Conservation (phyloP, 2,888 invertebrate genomes). For the Periphyllus acericola region DNA sequence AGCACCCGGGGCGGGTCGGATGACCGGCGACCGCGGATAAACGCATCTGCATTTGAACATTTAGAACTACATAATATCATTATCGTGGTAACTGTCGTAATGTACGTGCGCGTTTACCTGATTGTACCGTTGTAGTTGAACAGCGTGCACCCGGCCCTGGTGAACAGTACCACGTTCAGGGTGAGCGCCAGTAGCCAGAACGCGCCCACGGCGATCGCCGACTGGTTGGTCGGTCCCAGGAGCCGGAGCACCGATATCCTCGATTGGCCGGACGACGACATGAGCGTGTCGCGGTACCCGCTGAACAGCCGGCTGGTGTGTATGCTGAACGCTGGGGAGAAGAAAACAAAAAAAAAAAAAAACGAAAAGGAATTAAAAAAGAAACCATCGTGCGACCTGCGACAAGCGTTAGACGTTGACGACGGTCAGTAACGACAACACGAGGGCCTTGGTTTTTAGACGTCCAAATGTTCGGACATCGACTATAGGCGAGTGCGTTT, state of each 20-base stretch:
- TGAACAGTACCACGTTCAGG: slow-evolving; percentile 70
- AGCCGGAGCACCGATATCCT: slow-evolving; percentile 67
- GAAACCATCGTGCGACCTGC: too few relatives aligned
- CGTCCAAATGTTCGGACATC: too few relatives aligned
- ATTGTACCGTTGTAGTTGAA: background rate
- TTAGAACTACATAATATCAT: too few relatives aligned
- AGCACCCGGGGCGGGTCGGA: too few relatives aligned
- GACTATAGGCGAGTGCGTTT: too few relatives aligned
- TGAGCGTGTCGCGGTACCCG: slow-evolving; percentile 66
- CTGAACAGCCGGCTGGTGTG: slow-evolving; percentile 71
- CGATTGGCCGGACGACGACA: slow-evolving; percentile 65
- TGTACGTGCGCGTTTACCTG: background rate
- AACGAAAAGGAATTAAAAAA: background rate
- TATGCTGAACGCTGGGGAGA: slow-evolving; percentile 71
- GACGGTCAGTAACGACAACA: too few relatives aligned
- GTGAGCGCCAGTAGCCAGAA: slow-evolving; percentile 73
- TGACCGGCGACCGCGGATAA: too few relatives aligned
- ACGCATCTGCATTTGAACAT: too few relatives aligned
- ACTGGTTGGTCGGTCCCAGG: slow-evolving; percentile 67
- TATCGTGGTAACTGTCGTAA: too few relatives aligned
- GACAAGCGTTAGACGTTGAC: too few relatives aligned
- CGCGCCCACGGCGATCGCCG: slow-evolving; percentile 67
- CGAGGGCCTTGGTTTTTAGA: too few relatives aligned
- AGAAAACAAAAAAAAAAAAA: slow-evolving; percentile 44
- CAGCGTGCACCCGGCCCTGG: slow-evolving; percentile 67